Evolutionary conservation across 2,797 vertebrate genomes (phyloP), one percentile per base, ranked within the genome.

Genomic region (Lerista edwardsae): DNA sequence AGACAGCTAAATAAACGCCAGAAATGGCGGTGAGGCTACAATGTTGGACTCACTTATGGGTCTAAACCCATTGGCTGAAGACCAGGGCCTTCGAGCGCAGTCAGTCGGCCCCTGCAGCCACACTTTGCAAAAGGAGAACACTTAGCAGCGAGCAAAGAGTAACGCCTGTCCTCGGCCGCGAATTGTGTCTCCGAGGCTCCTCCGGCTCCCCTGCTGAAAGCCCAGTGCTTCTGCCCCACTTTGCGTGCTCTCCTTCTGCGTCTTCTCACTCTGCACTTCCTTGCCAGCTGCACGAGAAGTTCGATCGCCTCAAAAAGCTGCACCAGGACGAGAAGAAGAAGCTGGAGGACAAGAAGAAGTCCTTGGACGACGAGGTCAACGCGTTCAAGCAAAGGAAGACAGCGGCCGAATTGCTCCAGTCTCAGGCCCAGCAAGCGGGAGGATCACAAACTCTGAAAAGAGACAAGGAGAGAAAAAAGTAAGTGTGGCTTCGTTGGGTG

Each of bases 401-500:
- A 0, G 99, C 98, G 0, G 97, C 98, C 3, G 98, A 99, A 95
- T 96, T 99, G 87, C 96, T 99, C 91, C 98, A 97, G 91, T 98
- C 97, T 92, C 99, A 99, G 94, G 97, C 98, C 72, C 97, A 98
- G 93, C 99, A 99, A 95, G 98, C 98, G 93, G 98, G 98, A 93
- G 97, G 98, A 94, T 98, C 98, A 41, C 98, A 98, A 95, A 99
- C 99, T 75, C 98, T 99, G 92, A 99, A 99, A 96, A 97, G 98
- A 91, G 99, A 99, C 92, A 99, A 99, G 95, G 99, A 99, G 93
- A 99, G 98, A 94, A 99, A 99, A 97, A 99, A 99, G 99, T 99
- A 97, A 99, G 99, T 98, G 93, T 31, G 11, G 1, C 62, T 47
- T 47, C 25, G 1, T 4, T 17, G 47, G 72, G 62, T 68, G 27